phyloP scores from a whole-genome alignment of 1,140 invertebrate species.

The Brachionus manjavacas region DNA sequence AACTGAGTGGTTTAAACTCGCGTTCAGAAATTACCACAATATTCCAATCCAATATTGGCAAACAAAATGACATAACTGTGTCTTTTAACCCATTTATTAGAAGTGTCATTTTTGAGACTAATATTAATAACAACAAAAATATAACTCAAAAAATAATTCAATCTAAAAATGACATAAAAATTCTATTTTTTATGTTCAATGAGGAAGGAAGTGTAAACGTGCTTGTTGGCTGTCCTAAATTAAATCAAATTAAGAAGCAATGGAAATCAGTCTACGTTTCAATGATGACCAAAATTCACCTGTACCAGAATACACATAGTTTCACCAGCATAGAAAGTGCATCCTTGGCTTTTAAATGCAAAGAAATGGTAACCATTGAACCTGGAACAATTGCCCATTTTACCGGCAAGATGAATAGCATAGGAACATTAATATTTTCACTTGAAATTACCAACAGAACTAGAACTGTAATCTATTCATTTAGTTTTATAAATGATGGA shows the following conservation, averaged over 20 bases:
- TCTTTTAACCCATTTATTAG: background rate
- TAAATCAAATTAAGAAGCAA: background rate
- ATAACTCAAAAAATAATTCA: background rate
- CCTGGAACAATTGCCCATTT: conserved; percentile 17
- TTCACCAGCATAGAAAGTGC: background rate
- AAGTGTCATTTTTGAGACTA: background rate
- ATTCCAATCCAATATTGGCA: background rate
- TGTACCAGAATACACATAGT: background rate
- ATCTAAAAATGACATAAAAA: too few relatives aligned
- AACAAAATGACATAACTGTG: background rate
- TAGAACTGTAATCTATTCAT: background rate
- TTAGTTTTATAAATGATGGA: background rate
- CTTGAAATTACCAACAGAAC: background rate
- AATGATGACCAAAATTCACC: background rate
- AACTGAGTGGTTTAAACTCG: background rate
- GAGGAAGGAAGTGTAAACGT: background rate
- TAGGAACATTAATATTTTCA: background rate
- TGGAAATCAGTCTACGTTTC: background rate
- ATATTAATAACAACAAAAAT: background rate
- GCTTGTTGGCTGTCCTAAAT: background rate
- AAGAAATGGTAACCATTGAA: background rate
- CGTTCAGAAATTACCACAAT: background rate
- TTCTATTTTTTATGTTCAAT: background rate
- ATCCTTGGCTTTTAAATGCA: background rate
- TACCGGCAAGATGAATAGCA: background rate